Percentiles rank a stretch among this genome's conserved stretches.
phyloP scores from a whole-genome alignment of 2,113 vertebrate genomes.

The Copsychus sechellarum region DNA sequence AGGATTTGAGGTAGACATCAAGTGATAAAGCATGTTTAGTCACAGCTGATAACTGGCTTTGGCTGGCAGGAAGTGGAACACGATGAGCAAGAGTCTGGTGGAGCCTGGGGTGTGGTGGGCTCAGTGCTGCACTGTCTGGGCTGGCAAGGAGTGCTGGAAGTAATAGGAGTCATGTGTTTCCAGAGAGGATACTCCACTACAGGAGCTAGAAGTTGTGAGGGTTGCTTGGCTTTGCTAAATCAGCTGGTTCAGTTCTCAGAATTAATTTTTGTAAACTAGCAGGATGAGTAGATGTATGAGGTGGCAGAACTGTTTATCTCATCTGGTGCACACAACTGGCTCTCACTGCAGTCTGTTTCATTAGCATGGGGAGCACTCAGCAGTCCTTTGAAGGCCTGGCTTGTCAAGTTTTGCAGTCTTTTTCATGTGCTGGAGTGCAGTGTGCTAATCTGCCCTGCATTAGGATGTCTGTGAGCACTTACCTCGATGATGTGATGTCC shows the following conservation, averaged over 20 bases:
- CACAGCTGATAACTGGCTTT: neutral
- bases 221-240: neutral
- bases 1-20: neutral
- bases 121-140: neutral
- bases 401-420: neutral
- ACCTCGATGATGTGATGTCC: neutral
- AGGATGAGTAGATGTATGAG: neutral
- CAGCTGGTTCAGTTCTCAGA: neutral
- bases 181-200: neutral
- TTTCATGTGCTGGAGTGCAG: neutral
- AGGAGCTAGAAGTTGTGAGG: neutral
- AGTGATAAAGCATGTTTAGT: neutral
- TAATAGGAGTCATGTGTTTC: neutral
- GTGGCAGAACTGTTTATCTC: neutral
- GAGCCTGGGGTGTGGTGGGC: neutral
- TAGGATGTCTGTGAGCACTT: neutral
- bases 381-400: slow-evolving; percentile 25
- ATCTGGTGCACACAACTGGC: neutral
- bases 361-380: neutral
- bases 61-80: slow-evolving; percentile 39
- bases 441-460: neutral
- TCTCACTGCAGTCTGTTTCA: neutral
- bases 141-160: neutral
- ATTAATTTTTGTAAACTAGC: neutral
- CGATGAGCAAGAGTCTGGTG: slow-evolving; percentile 23